Evolutionary conservation across 2,888 invertebrate species (phyloP), one percentile per base, ranked within the genome.

Genomic region (Brachylomia viminalis): DNA sequence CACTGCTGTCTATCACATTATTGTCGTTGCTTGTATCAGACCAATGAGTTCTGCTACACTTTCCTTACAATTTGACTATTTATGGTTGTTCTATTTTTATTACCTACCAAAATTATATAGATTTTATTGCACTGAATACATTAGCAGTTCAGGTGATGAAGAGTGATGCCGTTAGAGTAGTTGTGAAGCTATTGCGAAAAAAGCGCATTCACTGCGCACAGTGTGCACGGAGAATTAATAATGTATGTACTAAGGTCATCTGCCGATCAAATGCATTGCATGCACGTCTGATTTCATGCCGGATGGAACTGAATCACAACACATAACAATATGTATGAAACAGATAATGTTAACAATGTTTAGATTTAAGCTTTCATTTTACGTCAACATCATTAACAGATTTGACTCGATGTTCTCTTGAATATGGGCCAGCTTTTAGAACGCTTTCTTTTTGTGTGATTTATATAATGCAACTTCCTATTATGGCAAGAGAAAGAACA

Each of bases 241-340:
- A 78, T 67, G 33, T 49, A 78, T 67, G 33, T 49, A 67, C 68
- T 72, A 84, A 84, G 84, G 84, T 82, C 80, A 80, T 78, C 68
- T 70, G 72, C 66, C 74, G 65, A 81, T 80, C 77, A 79, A 80
- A 54, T 80, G 75, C 80, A 82, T 85, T 72, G 84, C 82, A 83
- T 83, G 85, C 73, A 74, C 62, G 69, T 83, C 75, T 76, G 77
- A 84, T 85, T 85, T 75, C 81, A 83, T 84, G 61, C 82, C 80
- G 86, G 83, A 87, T 82, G 71, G 61, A 77, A 77, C 77, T 78
- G 68, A 79, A 84, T 77, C 80, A 71, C 70, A 81, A 74, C 70
- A 76, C 58, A 64, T 52, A 62, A 54, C 20, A 75, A 58, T 65
- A 38, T 58, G 33, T 49, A 58, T 68, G 15, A 77, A 76, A 75